A percentile compares a stretch with the other conserved stretches of the same genome.
Conservation (phyloP, 2,888 invertebrate genomes). For the Nymphalis urticae region DNA sequence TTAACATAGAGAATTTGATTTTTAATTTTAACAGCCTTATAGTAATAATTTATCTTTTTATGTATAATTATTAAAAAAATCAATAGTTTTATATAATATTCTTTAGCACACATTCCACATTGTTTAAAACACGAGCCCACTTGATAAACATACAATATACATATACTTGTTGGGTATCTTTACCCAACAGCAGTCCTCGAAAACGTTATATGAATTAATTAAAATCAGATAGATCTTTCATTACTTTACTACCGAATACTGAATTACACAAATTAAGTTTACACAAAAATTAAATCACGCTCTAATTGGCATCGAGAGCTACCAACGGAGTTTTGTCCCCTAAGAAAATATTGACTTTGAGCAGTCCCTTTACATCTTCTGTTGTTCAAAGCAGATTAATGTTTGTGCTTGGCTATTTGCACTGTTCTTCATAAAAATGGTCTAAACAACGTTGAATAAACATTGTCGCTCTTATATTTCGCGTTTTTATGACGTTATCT, state of each 20-base stretch:
- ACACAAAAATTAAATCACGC: slow-evolving; percentile 77
- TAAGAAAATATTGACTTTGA: slow-evolving; percentile 73
- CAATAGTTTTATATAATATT: too few species aligned
- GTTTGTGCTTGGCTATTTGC: slow-evolving; percentile 76
- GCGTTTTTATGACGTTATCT: slow-evolving; percentile 64
- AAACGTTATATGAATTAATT: slow-evolving; percentile 23
- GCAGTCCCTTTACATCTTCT: slow-evolving; percentile 75
- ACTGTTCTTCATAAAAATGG: slow-evolving; percentile 79
- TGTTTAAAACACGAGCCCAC: too few species aligned
- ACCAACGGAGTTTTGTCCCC: slow-evolving; percentile 67
- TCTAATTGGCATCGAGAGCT: slow-evolving; percentile 74
- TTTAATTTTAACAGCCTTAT: too few species aligned
- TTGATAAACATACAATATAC: background rate
- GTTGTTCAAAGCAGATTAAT: slow-evolving; percentile 81
- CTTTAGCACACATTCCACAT: too few species aligned
- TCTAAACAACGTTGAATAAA: slow-evolving; percentile 69
- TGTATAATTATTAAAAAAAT: too few species aligned
- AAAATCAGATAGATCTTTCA: slow-evolving; percentile 35
- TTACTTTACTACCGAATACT: slow-evolving; percentile 29
- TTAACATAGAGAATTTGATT: too few species aligned
- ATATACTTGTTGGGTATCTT: too few species aligned
- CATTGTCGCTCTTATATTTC: slow-evolving; percentile 61
- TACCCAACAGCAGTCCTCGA: background rate
- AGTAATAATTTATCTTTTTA: too few species aligned
- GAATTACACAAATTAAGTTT: slow-evolving; percentile 71